A percentile compares a stretch with the other conserved stretches of the same genome.
Conservation (phyloP, 2,888 invertebrate genomes). For the Acleris sparsana region DNA sequence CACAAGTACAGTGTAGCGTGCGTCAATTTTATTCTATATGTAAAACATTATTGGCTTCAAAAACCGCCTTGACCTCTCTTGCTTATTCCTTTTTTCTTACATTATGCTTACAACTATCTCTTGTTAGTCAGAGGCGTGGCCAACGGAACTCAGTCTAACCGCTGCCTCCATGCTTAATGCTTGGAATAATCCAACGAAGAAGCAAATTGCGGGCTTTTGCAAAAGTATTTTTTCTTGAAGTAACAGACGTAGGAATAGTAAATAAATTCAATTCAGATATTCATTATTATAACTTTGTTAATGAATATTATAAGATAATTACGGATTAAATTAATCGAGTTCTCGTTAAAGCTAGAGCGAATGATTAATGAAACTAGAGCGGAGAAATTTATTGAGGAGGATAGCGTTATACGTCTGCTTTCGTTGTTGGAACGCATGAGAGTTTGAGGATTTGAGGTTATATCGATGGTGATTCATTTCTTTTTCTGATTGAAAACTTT, state of each 20-base stretch:
- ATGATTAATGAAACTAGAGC: constrained; percentile 31
- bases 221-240: no score
- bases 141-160: neutral
- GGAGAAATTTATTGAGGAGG: constrained; percentile 33
- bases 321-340: constrained; percentile 18
- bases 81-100: neutral
- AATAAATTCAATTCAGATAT: no score
- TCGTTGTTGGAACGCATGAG: constrained; percentile 12
- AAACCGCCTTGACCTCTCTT: no score
- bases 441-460: constrained; percentile 11
- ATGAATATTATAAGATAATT: constrained; percentile 7
- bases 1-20: no score
- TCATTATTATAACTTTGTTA: no score
- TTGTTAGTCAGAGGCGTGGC: constrained; percentile 3
- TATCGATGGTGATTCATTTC: constrained; percentile 3
- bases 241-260: no score
- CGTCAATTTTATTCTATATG: no score
- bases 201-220: no score
- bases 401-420: constrained; percentile 25
- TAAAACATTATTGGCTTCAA: no score
- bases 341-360: constrained; percentile 10
- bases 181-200: neutral
- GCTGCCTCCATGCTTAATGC: constrained; percentile 5
- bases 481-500: neutral
- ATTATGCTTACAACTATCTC: neutral